These are phyloP conservation scores for Turdus rufiventris DNA, from an alignment of 2,113 vertebrate species.

Conservation along the genomic window DNA sequence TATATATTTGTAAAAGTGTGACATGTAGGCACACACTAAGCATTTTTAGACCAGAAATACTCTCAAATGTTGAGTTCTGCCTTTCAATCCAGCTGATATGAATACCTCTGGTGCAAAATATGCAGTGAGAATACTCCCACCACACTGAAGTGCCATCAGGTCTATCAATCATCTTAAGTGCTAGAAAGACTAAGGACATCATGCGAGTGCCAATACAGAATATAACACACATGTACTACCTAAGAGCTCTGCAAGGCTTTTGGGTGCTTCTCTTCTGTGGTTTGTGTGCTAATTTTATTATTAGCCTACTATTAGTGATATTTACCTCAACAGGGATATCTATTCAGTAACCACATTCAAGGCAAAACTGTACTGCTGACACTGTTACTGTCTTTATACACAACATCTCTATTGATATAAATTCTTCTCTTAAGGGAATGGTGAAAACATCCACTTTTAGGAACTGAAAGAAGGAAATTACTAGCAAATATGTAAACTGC, in stretches of 20 bases:
- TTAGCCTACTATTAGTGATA: neutral
- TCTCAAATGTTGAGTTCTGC: neutral
- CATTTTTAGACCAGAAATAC: neutral
- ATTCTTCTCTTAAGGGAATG: constrained; percentile 2
- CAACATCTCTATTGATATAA: neutral
- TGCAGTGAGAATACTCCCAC: neutral
- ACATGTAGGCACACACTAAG: neutral
- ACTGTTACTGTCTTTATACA: neutral
- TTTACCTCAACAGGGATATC: neutral
- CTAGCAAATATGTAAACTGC: constrained; percentile 40
- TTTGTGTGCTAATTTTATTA: neutral
- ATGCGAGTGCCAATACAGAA: neutral
- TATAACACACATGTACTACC: neutral
- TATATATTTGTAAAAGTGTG: neutral
- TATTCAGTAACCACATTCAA: neutral
- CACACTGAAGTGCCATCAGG: neutral
- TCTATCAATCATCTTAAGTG: neutral
- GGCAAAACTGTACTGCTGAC: neutral
- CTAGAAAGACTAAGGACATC: neutral
- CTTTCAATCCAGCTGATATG: neutral
- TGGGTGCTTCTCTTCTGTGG: neutral
- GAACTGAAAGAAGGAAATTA: neutral
- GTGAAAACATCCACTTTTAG: neutral
- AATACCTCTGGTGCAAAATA: neutral
- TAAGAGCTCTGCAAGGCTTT: neutral